Evolutionary conservation across 2,888 invertebrate genomes (phyloP), one percentile per base, ranked within the genome.

Genomic region (Erynnis tages): DNA sequence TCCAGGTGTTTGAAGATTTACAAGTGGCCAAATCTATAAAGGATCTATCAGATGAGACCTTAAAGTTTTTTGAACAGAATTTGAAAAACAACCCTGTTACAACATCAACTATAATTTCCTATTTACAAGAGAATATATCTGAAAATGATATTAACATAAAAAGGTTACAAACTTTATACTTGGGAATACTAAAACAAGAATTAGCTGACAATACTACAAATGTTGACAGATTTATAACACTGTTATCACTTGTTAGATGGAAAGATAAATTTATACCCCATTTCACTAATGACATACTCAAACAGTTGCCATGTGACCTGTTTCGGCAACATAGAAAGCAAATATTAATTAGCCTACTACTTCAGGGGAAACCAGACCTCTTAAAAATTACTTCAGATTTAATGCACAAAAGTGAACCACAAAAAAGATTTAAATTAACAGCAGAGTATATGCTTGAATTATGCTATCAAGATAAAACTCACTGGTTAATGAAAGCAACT

Each of bases 381-480:
- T 58, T 89, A 17, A 71, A 71, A 47, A 57, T 71, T 10, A 67
- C 76, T 14, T 75, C 84, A 44, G 81, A 86, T 30, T 69, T 75
- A 1, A 79, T 88, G 65, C 80, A 84, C 54, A 80, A 71, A 56
- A 82, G 79, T 73, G 87, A 86, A 53, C 74, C 81, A 7, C 82
- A 83, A 30, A 86, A 81, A 50, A 79, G 81, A 59, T 88, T 86
- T 55, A 86, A 86, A 64, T 60, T 90, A 19, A 87, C 88, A 7
- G 87, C 90, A 14, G 88, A 90, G 59, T 83, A 88, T 57, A 90
- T 90, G 89, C 70, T 90, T 1, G 87, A 90, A 61, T 65, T 90
- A n/a, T 88, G 87, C 57, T 90, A 90, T 60, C 81, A 82, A 58
- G 83, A 87, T 48, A 85, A 85, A 53, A 81, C 76, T 7, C 90